A percentile compares a stretch with the other conserved stretches of the same genome.
Evolutionary conservation across 2,797 vertebrate genomes (phyloP).

Genomic region (Ptychobarbus kaznakovi): DNA sequence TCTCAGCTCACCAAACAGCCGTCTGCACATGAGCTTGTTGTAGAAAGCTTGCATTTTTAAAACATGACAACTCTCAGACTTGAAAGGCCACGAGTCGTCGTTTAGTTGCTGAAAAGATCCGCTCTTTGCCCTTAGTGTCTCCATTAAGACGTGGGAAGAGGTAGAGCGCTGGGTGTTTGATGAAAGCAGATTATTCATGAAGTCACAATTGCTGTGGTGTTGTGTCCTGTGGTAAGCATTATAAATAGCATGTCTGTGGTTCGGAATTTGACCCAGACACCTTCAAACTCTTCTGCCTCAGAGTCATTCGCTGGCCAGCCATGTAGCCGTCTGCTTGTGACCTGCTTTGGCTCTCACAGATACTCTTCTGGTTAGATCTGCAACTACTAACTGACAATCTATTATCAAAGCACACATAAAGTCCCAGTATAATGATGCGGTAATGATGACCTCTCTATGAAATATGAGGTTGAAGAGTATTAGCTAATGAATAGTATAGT

Average conservation of each 20-base stretch:
- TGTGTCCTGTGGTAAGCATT: slow-evolving; percentile 49
- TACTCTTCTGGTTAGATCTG: slow-evolving; percentile 19
- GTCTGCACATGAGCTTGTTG: slow-evolving; percentile 46
- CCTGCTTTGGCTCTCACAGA: slow-evolving; percentile 45
- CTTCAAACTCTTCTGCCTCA: slow-evolving; percentile 60
- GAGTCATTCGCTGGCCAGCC: slow-evolving; percentile 66
- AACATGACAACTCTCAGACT: slow-evolving; percentile 45
- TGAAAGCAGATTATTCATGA: slow-evolving; percentile 40
- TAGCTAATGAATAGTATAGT: no score
- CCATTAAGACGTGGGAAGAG: slow-evolving; percentile 15
- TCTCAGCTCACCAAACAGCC: slow-evolving; percentile 46
- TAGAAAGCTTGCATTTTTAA: slow-evolving; percentile 40
- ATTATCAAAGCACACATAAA: background rate
- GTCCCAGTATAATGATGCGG: background rate
- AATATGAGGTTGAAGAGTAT: background rate
- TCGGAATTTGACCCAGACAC: slow-evolving; percentile 66
- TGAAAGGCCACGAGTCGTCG: slow-evolving; percentile 16
- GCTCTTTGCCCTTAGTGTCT: slow-evolving; percentile 38
- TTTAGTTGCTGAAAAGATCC: slow-evolving; percentile 21
- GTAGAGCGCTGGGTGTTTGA: slow-evolving; percentile 5
- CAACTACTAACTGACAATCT: background rate
- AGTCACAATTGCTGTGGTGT: slow-evolving; percentile 47
- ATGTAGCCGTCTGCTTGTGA: slow-evolving; percentile 63
- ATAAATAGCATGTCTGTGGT: slow-evolving; percentile 55
- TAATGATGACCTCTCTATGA: background rate